Base-by-base conservation (phyloP, 2,797 vertebrate genomes). In the Apogon hyalosoma region DNA sequence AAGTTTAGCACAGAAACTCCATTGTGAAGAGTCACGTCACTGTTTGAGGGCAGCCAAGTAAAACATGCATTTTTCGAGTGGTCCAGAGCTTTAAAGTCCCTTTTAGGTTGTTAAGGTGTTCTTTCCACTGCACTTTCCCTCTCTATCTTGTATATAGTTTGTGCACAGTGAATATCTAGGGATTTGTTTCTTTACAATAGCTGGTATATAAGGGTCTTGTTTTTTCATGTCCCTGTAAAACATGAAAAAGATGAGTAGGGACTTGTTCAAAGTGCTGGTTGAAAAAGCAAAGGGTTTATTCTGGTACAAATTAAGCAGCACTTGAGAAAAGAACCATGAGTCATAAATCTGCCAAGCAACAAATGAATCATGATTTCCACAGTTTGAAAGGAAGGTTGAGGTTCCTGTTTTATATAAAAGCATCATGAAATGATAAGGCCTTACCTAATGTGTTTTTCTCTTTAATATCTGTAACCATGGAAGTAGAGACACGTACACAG, bases 11-110 rank as follows among this genome's bases (percentile, higher is more conserved):
- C 80, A 80, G 79, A 75, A 75, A 63, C 63, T 48, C 63, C 63
- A 79, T 83, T 86, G 79, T 87, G 71, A 56, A 42, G 60, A 63
- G 69, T 71, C 48, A 84, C 77, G 69, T 89, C 83, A 88, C 62
- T 39, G 47, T 65, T 73, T 76, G 38, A 71, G 36, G 59, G 18
- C 1, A 62, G 86, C 84, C 84, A 86, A 90, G 75, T 2, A 56
- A 80, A 85, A 72, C 73, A 57, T 54, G 47, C 54, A 56, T 8
- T 63, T 73, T 70, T 65, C 56, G 36, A 73, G 48, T 42, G 28
- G 67, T 68, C 13, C 39, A 63, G 68, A 77, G 54, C 60, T 54
- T 48, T 14, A 50, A 63, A 68, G 52, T 68, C 50, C 28, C 52
- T 47, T 38, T 74, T 18, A 42, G 57, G 58, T 66, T 79, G 56